phyloP scores from a whole-genome alignment of 2,888 invertebrate genomes.

The Agrypnus murinus region DNA sequence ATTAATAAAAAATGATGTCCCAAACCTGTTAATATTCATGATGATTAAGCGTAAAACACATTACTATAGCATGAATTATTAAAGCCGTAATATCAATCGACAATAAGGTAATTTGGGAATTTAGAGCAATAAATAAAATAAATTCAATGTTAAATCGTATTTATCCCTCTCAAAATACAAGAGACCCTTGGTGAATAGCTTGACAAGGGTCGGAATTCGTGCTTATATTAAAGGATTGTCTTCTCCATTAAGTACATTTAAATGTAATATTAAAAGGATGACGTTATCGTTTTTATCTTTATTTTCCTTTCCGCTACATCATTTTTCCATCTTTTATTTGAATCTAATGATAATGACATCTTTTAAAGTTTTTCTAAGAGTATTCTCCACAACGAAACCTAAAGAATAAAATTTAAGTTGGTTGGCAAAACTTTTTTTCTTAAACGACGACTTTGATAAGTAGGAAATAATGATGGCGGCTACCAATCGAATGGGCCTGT shows the following conservation, averaged over 20 bases:
- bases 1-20: no score
- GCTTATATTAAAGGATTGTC: conserved; percentile 8
- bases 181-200: neutral
- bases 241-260: conserved; percentile 6
- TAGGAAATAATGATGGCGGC: neutral
- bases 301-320: neutral
- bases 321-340: neutral
- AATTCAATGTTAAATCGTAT: neutral
- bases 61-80: no score
- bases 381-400: no score
- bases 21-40: no score
- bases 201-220: neutral
- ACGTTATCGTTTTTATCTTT: neutral
- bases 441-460: neutral
- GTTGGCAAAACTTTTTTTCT: no score
- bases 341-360: no score
- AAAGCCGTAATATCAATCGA: no score
- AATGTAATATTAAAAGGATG: neutral
- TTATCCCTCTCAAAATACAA: neutral
- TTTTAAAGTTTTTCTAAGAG: no score
- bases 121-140: neutral
- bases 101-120: no score
- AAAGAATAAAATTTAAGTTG: no score
- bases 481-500: neutral
- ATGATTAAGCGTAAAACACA: no score